Evolutionary conservation across 2,113 vertebrate genomes (phyloP).

Genomic region (Erpornis zantholeuca): DNA sequence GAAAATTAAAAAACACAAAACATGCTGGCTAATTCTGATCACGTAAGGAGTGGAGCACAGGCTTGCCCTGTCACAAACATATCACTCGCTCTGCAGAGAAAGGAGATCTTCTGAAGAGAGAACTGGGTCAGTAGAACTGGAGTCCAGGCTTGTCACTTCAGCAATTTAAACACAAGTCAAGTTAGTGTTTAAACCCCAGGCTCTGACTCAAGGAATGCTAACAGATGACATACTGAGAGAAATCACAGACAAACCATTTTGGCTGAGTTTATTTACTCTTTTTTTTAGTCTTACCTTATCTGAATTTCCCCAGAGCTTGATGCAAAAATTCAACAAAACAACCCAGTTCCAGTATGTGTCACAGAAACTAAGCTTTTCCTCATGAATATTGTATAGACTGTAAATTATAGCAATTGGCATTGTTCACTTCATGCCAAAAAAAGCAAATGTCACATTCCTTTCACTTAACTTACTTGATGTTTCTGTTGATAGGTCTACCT

Average conservation of each 20-base stretch:
- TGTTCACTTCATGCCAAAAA: constrained; percentile 19
- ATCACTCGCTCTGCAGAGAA: neutral
- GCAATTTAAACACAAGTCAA: neutral
- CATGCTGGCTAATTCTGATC: neutral
- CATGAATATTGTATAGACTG: neutral
- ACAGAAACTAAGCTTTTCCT: neutral
- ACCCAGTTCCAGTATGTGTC: neutral
- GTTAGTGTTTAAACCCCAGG: neutral
- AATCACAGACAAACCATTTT: neutral
- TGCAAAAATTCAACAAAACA: neutral
- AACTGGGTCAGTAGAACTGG: constrained; percentile 28
- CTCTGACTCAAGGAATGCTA: neutral
- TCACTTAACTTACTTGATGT: neutral
- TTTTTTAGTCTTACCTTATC: neutral
- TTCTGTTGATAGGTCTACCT: neutral
- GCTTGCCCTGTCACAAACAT: neutral
- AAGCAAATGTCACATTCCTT: neutral
- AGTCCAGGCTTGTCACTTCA: neutral
- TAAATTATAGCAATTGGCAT: neutral
- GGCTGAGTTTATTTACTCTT: neutral
- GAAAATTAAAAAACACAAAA: neutral
- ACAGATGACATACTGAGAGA: neutral
- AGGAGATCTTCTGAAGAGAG: neutral
- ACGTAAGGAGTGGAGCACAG: neutral
- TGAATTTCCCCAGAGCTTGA: neutral